Evolutionary conservation across 1,140 invertebrate species (phyloP).

Genomic region (Lasaia peninsularis): DNA sequence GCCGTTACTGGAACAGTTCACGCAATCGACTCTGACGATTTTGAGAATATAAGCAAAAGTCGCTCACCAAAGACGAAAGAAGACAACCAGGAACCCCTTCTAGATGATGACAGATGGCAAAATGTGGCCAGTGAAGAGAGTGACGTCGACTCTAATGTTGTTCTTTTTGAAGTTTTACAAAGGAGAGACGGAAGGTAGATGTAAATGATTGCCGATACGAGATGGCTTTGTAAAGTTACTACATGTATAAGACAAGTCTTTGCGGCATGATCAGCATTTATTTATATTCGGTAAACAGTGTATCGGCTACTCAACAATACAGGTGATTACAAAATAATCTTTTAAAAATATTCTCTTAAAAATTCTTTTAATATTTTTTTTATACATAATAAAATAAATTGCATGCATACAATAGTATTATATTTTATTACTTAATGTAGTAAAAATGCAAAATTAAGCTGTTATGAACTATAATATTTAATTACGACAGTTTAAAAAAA

Average conservation of each 20-base stretch:
- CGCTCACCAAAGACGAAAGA: slow-evolving; percentile 36
- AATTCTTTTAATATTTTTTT: no score
- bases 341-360: no score
- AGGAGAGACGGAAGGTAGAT: slow-evolving; percentile 54
- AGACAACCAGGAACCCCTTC: slow-evolving; percentile 50
- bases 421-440: no score
- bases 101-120: slow-evolving; percentile 50
- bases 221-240: neutral
- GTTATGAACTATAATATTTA: no score
- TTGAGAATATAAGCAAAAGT: slow-evolving; percentile 36
- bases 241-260: neutral
- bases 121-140: slow-evolving; percentile 50
- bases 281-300: slow-evolving; percentile 1
- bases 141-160: slow-evolving; percentile 59
- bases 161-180: slow-evolving; percentile 64
- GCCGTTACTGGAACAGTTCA: slow-evolving; percentile 44
- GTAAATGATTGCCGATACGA: neutral
- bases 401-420: no score
- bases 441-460: no score
- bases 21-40: slow-evolving; percentile 47
- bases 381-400: no score
- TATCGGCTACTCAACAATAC: neutral
- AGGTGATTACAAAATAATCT: neutral
- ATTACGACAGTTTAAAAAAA: no score
- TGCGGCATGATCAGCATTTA: neutral